phyloP scores from a whole-genome alignment of 1,140 invertebrate genomes.

The Magallana gigas region DNA sequence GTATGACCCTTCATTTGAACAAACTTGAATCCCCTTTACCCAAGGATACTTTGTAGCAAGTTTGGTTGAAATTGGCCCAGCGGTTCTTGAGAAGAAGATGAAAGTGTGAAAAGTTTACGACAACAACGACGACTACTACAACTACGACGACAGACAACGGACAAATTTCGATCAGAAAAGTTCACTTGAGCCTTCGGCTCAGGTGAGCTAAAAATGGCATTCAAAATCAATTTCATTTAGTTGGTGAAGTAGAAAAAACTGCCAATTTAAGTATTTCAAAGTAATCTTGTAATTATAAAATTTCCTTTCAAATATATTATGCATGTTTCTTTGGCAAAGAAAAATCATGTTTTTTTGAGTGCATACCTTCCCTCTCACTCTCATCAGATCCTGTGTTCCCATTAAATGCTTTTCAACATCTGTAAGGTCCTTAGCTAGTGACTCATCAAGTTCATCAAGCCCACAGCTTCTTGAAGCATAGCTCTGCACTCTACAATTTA shows the following conservation, averaged over 20 bases:
- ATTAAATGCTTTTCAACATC: slow-evolving; percentile 43
- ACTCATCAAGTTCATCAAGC: slow-evolving; percentile 45
- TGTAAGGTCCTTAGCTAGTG: slow-evolving; percentile 34
- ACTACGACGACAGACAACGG: not conserved
- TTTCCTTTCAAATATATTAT: slow-evolving; percentile 8
- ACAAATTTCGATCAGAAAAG: not conserved
- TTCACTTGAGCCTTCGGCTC: not conserved
- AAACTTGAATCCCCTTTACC: no score
- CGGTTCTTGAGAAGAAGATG: not conserved
- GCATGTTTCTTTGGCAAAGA: not conserved
- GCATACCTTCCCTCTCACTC: slow-evolving; percentile 46
- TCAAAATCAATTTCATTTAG: slow-evolving; percentile 19
- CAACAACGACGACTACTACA: slow-evolving; percentile 1
- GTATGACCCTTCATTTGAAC: no score
- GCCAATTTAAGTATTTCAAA: not conserved
- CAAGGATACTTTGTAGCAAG: no score
- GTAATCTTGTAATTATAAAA: not conserved
- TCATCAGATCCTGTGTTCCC: slow-evolving; percentile 42
- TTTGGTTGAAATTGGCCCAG: not conserved
- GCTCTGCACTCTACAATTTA: slow-evolving; percentile 38
- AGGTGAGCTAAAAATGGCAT: slow-evolving; percentile 10
- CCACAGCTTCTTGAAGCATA: slow-evolving; percentile 38
- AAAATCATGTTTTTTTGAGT: not conserved
- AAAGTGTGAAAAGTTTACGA: no score
- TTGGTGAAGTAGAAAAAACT: not conserved